phyloP scores from a whole-genome alignment of 2,888 invertebrate species.

The Eudiplozoon nipponicum region DNA sequence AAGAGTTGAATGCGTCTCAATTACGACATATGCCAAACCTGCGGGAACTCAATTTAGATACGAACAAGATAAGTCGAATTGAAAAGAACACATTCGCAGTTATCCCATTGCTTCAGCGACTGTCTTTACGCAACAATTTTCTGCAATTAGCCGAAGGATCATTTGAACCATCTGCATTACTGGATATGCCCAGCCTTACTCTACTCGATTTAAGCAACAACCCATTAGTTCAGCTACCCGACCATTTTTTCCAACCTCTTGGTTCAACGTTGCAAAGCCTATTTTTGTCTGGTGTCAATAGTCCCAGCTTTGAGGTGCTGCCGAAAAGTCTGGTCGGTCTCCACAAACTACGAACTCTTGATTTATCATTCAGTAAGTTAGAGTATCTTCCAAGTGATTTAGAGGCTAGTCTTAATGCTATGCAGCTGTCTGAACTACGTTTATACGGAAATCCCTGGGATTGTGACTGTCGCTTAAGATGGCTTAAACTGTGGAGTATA shows the following conservation, averaged over 20 bases:
- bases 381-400: constrained; percentile 3
- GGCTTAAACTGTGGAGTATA: constrained; percentile 11
- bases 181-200: constrained; percentile 6
- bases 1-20: neutral
- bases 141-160: constrained; percentile 3
- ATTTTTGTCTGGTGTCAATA: neutral
- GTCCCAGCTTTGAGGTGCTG: constrained; percentile 4
- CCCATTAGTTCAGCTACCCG: constrained; percentile 7
- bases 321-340: constrained; percentile 6
- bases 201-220: constrained; percentile 8
- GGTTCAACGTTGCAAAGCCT: neutral
- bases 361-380: constrained; percentile 10
- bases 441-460: constrained; percentile 9
- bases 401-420: neutral
- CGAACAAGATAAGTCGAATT: constrained; percentile 5
- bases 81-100: constrained; percentile 2
- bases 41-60: constrained; percentile 4
- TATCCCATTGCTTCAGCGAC: constrained; percentile 5
- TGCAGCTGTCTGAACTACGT: constrained; percentile 10
- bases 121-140: constrained; percentile 3
- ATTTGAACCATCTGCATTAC: neutral
- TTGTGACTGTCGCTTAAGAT: constrained; percentile 11
- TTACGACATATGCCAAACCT: constrained; percentile 8
- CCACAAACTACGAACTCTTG: constrained; percentile 2
- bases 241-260: constrained; percentile 6